Percentiles rank a stretch among this genome's conserved stretches.
These are phyloP conservation scores for Ophioninae sp. DNA, from an alignment of 2,888 invertebrate genomes.

Conservation along the genomic window DNA sequence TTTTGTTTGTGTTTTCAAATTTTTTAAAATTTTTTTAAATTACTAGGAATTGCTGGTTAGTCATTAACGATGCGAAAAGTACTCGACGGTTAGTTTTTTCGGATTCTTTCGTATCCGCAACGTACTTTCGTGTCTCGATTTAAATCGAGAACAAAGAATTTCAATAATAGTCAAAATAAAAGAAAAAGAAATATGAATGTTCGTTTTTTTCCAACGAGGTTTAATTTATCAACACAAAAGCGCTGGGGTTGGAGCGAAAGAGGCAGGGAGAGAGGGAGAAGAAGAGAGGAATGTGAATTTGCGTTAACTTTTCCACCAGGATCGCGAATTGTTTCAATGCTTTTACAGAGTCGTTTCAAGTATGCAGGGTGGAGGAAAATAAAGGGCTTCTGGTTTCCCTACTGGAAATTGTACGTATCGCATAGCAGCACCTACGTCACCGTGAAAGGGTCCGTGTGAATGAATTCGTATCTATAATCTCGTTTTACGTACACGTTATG, in stretches of 20 bases:
- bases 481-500: conserved; percentile 29
- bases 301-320: conserved; percentile 39
- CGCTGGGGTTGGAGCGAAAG: not conserved
- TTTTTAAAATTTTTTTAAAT: not conserved
- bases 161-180: not conserved
- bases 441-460: not conserved
- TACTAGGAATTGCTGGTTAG: not conserved
- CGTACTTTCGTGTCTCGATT: not conserved
- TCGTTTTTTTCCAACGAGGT: not conserved
- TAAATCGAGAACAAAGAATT: not conserved
- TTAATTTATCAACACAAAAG: not conserved
- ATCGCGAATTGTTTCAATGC: conserved; percentile 24
- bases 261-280: not conserved
- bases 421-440: conserved; percentile 3
- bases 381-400: conserved; percentile 3
- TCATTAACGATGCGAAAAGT: not conserved
- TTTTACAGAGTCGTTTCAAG: conserved; percentile 24
- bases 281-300: conserved; percentile 4
- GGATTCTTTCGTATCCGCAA: not conserved
- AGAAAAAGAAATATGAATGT: not conserved
- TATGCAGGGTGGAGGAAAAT: conserved; percentile 18
- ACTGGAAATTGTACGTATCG: conserved; percentile 17
- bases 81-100: not conserved
- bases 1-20: not conserved
- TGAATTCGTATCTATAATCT: conserved; percentile 6